phyloP scores from a whole-genome alignment of 2,888 invertebrate species.

The Drosophila subquinaria region DNA sequence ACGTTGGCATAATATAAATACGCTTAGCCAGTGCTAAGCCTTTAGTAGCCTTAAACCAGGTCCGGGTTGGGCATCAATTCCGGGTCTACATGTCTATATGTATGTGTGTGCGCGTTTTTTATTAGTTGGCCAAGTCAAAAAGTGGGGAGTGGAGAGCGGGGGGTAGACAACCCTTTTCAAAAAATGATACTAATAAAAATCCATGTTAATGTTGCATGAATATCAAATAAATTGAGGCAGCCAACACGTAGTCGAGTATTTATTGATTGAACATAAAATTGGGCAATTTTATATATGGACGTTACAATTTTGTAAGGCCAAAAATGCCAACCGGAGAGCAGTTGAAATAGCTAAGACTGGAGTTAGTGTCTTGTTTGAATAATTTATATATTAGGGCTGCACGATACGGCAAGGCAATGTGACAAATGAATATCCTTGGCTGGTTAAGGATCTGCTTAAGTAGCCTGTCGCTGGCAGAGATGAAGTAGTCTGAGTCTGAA shows the following conservation, averaged over 20 bases:
- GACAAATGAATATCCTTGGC: slow-evolving; percentile 67
- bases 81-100: slow-evolving; percentile 30
- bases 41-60: slow-evolving; percentile 41
- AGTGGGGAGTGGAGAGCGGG: neutral
- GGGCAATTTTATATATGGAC: slow-evolving; percentile 74
- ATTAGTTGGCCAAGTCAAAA: slow-evolving; percentile 56
- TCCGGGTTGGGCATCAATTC: neutral
- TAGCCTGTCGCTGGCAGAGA: slow-evolving; percentile 56
- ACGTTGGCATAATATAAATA: slow-evolving; percentile 65
- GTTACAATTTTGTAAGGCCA: slow-evolving; percentile 60
- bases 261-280: slow-evolving; percentile 81
- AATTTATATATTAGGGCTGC: slow-evolving; percentile 59
- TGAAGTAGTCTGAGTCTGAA: slow-evolving; percentile 20
- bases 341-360: slow-evolving; percentile 17
- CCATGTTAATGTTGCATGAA: slow-evolving; percentile 82
- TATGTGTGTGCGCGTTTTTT: slow-evolving; percentile 33
- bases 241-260: slow-evolving; percentile 70
- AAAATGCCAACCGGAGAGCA: slow-evolving; percentile 52
- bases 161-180: slow-evolving; percentile 72
- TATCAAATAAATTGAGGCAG: slow-evolving; percentile 79
- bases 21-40: slow-evolving; percentile 65
- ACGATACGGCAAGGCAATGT: slow-evolving; percentile 40
- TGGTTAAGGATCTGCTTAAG: slow-evolving; percentile 58
- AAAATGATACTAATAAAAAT: slow-evolving; percentile 81
- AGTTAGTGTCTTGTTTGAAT: slow-evolving; percentile 61